Evolutionary conservation across 2,888 invertebrate species (phyloP).

Genomic region (Stenchaetothrips biformis): DNA sequence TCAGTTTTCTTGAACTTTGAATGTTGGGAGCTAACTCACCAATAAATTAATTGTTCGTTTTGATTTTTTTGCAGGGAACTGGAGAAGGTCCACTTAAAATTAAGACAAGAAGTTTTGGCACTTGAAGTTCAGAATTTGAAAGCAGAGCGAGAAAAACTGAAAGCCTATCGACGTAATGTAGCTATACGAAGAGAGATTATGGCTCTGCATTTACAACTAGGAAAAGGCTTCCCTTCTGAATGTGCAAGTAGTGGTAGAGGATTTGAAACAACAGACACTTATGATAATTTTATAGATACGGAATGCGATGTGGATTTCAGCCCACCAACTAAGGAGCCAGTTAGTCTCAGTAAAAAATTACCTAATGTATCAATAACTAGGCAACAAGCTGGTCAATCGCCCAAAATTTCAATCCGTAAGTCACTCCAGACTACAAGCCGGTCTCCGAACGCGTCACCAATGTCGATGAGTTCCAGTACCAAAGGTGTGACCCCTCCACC

Average conservation of each 20-base stretch:
- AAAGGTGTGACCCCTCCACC: background rate
- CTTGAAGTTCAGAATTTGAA: slow-evolving; percentile 1
- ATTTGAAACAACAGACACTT: background rate
- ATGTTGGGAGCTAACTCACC: background rate
- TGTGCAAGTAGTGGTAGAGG: slow-evolving; percentile 10
- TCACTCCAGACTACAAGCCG: background rate
- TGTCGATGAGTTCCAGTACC: background rate
- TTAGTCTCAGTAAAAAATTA: background rate
- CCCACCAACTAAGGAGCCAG: background rate
- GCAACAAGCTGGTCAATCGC: background rate
- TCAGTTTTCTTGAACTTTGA: background rate
- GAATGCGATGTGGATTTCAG: background rate
- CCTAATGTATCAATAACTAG: background rate
- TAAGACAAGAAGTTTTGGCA: background rate
- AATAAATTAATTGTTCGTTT: background rate
- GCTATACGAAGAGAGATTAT: background rate
- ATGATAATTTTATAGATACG: background rate
- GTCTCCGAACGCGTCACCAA: background rate
- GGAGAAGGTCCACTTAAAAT: background rate
- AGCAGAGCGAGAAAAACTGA: background rate
- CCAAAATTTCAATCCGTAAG: background rate
- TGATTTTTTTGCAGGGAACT: background rate
- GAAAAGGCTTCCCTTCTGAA: background rate
- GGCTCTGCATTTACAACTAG: background rate
- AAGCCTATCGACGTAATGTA: background rate